These are phyloP conservation scores for Smutsia gigantea DNA, from an alignment of 2,797 vertebrate genomes.

Conservation along the genomic window DNA sequence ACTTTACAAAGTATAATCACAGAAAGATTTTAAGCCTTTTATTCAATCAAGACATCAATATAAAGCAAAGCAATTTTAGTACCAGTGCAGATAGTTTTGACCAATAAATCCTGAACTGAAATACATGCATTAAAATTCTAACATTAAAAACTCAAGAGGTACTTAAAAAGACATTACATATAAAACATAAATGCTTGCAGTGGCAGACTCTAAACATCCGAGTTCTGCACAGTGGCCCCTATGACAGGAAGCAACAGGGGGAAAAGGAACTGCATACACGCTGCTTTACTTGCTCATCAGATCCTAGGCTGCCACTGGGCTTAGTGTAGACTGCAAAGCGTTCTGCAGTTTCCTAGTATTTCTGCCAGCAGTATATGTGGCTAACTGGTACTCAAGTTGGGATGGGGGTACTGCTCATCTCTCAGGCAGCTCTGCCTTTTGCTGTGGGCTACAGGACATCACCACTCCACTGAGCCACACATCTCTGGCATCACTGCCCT, in stretches of 20 bases:
- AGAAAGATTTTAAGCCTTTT: not conserved
- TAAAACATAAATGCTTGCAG: not conserved
- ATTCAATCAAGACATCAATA: not conserved
- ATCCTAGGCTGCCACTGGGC: not conserved
- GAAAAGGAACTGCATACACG: fast-evolving
- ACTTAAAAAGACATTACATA: not conserved
- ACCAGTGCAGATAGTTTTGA: not conserved
- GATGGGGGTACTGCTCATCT: not conserved
- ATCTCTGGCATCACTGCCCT: not conserved
- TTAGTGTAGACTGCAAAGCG: too few species aligned
- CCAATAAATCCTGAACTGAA: not conserved
- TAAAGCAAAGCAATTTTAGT: not conserved
- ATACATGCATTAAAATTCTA: not conserved
- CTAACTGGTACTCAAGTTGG: fast-evolving
- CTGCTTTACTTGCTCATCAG: too few species aligned
- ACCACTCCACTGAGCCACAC: fast-evolving
- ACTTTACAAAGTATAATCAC: not conserved
- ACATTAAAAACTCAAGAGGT: not conserved
- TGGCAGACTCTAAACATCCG: not conserved
- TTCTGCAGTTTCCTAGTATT: not conserved
- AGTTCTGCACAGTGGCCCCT: fast-evolving
- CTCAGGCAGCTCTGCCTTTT: not conserved
- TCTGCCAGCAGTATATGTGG: fast-evolving
- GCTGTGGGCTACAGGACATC: too few species aligned
- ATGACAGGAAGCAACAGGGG: fast-evolving